Conservation (phyloP, 2,888 invertebrate genomes). For the Syrphus vitripennis region DNA sequence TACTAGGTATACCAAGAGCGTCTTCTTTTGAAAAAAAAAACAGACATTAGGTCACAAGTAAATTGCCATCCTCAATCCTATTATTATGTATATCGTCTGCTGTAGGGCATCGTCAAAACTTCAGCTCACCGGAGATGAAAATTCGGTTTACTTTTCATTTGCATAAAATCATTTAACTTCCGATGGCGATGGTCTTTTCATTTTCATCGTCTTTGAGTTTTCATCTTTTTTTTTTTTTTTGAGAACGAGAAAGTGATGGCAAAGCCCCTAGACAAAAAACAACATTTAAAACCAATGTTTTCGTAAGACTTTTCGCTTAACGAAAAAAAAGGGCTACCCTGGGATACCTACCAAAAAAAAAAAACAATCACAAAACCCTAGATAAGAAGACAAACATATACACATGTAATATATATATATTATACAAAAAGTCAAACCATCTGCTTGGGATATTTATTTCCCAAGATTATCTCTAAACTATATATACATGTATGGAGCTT, state of each 20-base stretch:
- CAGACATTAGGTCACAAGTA: not conserved
- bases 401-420: not conserved
- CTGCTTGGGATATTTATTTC: not conserved
- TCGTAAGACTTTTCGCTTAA: not conserved
- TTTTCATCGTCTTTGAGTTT: not conserved
- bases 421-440: not conserved
- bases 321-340: not conserved
- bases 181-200: not conserved
- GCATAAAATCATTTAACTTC: conserved; percentile 23
- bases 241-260: not conserved
- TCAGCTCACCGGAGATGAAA: conserved; percentile 13
- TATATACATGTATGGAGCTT: not conserved
- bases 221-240: not conserved
- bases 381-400: not conserved
- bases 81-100: not conserved
- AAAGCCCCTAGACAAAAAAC: not conserved
- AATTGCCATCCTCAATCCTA: not conserved
- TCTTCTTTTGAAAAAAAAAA: not conserved
- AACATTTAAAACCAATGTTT: not conserved
- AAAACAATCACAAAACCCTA: not conserved
- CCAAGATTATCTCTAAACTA: conserved; percentile 2
- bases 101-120: not conserved
- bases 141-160: conserved; percentile 24
- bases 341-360: not conserved
- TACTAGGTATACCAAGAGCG: not conserved